Percentiles rank a stretch among this genome's conserved stretches.
Evolutionary conservation across 1,140 invertebrate genomes (phyloP).

Genomic region (Drosophila auraria): DNA sequence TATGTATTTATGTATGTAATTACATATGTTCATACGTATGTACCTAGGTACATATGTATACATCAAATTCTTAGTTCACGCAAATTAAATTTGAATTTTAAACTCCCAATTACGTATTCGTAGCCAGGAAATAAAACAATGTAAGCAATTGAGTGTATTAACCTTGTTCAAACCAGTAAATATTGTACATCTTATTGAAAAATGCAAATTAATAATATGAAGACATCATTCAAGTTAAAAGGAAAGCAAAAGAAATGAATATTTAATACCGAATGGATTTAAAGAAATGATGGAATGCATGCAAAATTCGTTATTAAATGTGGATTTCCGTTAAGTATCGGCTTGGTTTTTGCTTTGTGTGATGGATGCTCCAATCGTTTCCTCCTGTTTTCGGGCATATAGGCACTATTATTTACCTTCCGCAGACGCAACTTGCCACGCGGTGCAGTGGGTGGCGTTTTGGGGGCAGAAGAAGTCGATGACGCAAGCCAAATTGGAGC

Average conservation of each 20-base stretch:
- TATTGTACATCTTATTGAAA: no score
- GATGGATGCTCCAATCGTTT: not conserved
- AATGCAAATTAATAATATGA: not conserved
- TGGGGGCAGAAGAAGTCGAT: slow-evolving; percentile 14
- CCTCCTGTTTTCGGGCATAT: not conserved
- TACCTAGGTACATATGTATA: no score
- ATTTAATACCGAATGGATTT: not conserved
- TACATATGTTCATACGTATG: no score
- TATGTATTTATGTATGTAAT: no score
- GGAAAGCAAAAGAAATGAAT: not conserved
- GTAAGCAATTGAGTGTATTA: no score
- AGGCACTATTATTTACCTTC: not conserved
- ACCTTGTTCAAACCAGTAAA: no score
- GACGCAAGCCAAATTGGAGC: slow-evolving; percentile 32
- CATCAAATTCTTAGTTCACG: no score
- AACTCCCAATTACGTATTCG: no score
- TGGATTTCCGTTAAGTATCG: not conserved
- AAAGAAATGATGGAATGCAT: not conserved
- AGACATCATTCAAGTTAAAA: not conserved
- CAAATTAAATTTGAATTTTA: no score
- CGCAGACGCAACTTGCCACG: not conserved
- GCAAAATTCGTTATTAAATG: not conserved
- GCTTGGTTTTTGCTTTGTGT: not conserved
- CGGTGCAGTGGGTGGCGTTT: not conserved
- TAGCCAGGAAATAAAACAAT: no score